Percentiles rank a stretch among this genome's conserved stretches.
Evolutionary conservation across 2,113 vertebrate species (phyloP).

Genomic region (Corythoichthys intestinalis): DNA sequence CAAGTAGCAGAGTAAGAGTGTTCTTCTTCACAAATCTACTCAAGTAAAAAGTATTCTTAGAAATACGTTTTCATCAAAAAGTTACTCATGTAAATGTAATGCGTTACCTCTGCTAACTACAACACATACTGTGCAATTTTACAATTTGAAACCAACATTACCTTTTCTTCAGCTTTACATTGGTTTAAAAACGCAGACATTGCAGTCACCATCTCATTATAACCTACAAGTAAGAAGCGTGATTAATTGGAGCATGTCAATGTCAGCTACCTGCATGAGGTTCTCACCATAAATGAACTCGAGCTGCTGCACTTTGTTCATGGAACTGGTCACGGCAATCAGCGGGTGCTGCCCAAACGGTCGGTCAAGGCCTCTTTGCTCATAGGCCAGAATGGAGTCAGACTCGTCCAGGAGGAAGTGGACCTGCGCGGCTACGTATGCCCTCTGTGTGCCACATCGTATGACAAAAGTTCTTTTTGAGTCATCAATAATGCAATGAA

Average conservation of each 20-base stretch:
- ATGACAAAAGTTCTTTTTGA: background rate
- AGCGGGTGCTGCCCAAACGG: slow-evolving; percentile 79
- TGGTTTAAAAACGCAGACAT: slow-evolving; percentile 83
- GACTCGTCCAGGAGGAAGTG: slow-evolving; percentile 87
- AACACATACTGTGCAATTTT: too few relatives aligned
- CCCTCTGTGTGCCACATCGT: slow-evolving; percentile 69
- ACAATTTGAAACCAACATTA: slow-evolving; percentile 48
- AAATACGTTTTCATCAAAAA: too few relatives aligned
- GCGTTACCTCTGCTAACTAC: too few relatives aligned
- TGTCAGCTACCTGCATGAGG: too few relatives aligned
- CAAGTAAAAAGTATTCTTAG: too few relatives aligned
- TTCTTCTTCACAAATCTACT: too few relatives aligned
- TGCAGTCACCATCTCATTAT: slow-evolving; percentile 86
- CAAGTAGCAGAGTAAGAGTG: too few relatives aligned
- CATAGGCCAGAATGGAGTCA: slow-evolving; percentile 90
- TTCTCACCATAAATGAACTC: slow-evolving; percentile 90
- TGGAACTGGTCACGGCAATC: slow-evolving; percentile 82
- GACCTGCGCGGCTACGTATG: slow-evolving; percentile 82
- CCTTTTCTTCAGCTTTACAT: slow-evolving; percentile 88
- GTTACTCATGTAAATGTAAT: too few relatives aligned
- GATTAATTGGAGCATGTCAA: slow-evolving; percentile 2
- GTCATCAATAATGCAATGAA: too few relatives aligned
- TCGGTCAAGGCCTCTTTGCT: slow-evolving; percentile 83
- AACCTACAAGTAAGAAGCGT: slow-evolving; percentile 69
- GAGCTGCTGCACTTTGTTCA: slow-evolving; percentile 88